Evolutionary conservation across 2,113 vertebrate species (phyloP).

Genomic region (Atrichornis clamosus): DNA sequence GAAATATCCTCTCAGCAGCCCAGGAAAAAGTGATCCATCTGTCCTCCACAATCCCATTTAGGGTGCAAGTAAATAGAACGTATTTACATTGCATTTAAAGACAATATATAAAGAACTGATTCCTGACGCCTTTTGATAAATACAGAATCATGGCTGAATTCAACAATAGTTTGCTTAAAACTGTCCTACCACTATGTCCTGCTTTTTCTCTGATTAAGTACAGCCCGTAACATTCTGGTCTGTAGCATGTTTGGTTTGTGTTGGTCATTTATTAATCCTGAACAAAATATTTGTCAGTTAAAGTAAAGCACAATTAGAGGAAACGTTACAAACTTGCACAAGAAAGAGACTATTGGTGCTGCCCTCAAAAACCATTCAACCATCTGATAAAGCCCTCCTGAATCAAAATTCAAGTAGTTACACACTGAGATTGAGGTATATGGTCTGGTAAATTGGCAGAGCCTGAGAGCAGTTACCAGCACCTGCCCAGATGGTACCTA

Average conservation of each 20-base stretch:
- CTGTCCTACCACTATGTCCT: neutral
- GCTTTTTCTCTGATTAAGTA: neutral
- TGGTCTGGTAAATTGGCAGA: conserved; percentile 41
- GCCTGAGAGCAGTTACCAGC: conserved; percentile 56
- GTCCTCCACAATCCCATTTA: neutral
- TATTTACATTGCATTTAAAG: neutral
- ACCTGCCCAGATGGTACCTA: conserved; percentile 61
- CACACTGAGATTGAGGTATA: neutral
- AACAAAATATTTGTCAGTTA: neutral
- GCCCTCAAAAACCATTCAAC: neutral
- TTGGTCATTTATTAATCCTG: conserved; percentile 31
- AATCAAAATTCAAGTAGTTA: neutral
- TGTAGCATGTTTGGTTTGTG: neutral
- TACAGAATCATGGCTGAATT: neutral
- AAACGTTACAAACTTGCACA: neutral
- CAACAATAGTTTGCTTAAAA: neutral
- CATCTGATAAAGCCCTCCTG: conserved; percentile 23
- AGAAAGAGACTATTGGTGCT: neutral
- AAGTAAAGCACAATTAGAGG: neutral
- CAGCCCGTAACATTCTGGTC: neutral
- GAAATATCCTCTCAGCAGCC: neutral
- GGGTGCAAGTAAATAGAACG: accelerated
- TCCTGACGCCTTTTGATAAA: neutral
- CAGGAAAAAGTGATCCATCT: neutral
- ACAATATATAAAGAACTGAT: neutral